Base-by-base conservation (phyloP, 23 tunicate genomes). In the Ciona savignyi region DNA sequence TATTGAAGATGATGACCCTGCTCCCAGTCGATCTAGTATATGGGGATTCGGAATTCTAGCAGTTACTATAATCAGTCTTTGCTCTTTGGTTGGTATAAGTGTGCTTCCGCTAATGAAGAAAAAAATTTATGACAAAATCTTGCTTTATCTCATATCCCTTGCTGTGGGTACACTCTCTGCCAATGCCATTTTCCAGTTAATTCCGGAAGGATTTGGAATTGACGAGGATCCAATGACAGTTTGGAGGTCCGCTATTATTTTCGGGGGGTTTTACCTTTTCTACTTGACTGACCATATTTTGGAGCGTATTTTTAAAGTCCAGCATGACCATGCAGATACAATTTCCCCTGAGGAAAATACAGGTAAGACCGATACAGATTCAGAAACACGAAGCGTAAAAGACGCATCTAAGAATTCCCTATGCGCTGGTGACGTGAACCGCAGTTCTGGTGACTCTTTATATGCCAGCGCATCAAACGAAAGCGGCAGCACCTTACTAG, bases 141-240 rank as follows among this genome's bases (percentile, higher is more conserved):
- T 85, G 70, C 63, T 85, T 22, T 85, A 75, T 32, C 28, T 85
- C n/a, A 73, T 85, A 24, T 61, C 75, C 25, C 35, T 85, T 23
- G 83, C 91, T 29, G 91, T 78, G 28, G 91, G 91, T 2, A 78
- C 84, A 11, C 66, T 85, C 27, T 85, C 79, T 22, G 30, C 83
- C 24, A 85, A 85, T 67, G 83, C 91, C 11, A 15, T 78, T 1
- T 85, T 85, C 66, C 91, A 85, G 60, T 30, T 85, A 27, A 78
- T 85, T 3, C 91, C 91, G 20, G 91, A 85, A 70, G 91, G 91
- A 1, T 85, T 78, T 65, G 79, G 84, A 9, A 70, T 85, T 60
- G 70, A 85, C 30, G 60, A 31, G 3, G 84, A 85, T 60, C 73
- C 91, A 1, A 78, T 75, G 79, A 85, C 84, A 2, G 84, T 85